Base-by-base conservation (phyloP, 2,113 vertebrate species). In the Melanerpes aurifrons region DNA sequence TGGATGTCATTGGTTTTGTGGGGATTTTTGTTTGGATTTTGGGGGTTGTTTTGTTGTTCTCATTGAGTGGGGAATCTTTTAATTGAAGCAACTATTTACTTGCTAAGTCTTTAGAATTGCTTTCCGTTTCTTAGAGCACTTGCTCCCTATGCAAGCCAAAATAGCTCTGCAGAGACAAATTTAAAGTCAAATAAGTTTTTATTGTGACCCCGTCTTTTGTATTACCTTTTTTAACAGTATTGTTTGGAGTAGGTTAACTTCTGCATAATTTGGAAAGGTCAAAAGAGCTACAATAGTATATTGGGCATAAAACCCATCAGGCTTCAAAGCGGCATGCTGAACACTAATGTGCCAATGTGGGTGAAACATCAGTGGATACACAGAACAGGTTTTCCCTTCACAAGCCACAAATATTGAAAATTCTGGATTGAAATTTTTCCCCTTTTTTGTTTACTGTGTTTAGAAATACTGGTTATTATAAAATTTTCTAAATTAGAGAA, bases 171-270 rank as follows among this genome's bases (percentile, higher is more conserved):
- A 78, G 62, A 53, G 47, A 57, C 8, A 59, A 3, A 68, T 83
- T 72, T 72, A 78, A 89, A 90, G 50, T 72, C 37, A 32, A 85
- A 76, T 40, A 93, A 87, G 69, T 81, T 80, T 82, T 24, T 35
- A 56, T 11, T 26, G 16, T 29, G 50, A 48, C 53, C 35, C 15
- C 70, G 8, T 64, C 43, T 86, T 81, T 54, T 17, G 24, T 48
- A 57, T 71, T 82, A 47, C 63, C 7, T n/a, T 83, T 87, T 89
- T 74, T 69, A 61, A 37, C 25, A 31, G 13, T 47, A 16, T 67
- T 87, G 3, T 69, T 79, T 81, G 48, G 24, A 91, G 29, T 31
- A 67, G 21, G 37, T 68, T 18, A 76, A 37, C 2, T 67, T 82
- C 18, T 47, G 29, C 17, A 82, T n/a, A n/a, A 81, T 54, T 72